Evolutionary conservation across 1,140 invertebrate genomes (phyloP).

Genomic region (Eubasilissa regina): DNA sequence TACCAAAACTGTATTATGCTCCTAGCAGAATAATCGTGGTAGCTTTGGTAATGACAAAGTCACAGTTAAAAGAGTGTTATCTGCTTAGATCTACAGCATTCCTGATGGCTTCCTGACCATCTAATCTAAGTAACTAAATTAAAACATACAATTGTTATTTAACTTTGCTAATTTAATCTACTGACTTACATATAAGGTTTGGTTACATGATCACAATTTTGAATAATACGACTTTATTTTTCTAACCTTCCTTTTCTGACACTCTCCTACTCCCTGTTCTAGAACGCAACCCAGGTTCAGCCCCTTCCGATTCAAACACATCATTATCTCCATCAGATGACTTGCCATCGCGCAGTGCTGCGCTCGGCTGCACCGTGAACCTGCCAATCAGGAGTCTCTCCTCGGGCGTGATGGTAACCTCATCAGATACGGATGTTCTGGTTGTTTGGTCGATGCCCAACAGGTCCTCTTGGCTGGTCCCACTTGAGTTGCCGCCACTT

Average conservation of each 20-base stretch:
- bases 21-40: no score
- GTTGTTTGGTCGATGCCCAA: slow-evolving; percentile 49
- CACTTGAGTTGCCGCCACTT: slow-evolving; percentile 58
- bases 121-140: no score
- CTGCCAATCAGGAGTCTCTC: slow-evolving; percentile 56
- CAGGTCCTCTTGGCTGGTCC: slow-evolving; percentile 58
- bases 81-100: no score
- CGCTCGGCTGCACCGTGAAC: slow-evolving; percentile 52
- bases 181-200: no score
- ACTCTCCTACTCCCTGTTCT: slow-evolving; percentile 56
- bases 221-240: neutral
- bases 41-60: no score
- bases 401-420: slow-evolving; percentile 57
- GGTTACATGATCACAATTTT: no score
- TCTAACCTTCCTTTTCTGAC: slow-evolving; percentile 56
- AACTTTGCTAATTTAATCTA: no score
- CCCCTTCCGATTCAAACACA: slow-evolving; percentile 50
- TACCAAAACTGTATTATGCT: no score
- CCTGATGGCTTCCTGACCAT: no score
- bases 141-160: no score
- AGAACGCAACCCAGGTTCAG: slow-evolving; percentile 21
- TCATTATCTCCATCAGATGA: slow-evolving; percentile 48
- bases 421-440: slow-evolving; percentile 49
- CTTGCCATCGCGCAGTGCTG: slow-evolving; percentile 8
- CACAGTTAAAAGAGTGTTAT: no score